These are phyloP conservation scores for Diabrotica virgifera DNA, from an alignment of 1,140 invertebrate species.

Conservation along the genomic window DNA sequence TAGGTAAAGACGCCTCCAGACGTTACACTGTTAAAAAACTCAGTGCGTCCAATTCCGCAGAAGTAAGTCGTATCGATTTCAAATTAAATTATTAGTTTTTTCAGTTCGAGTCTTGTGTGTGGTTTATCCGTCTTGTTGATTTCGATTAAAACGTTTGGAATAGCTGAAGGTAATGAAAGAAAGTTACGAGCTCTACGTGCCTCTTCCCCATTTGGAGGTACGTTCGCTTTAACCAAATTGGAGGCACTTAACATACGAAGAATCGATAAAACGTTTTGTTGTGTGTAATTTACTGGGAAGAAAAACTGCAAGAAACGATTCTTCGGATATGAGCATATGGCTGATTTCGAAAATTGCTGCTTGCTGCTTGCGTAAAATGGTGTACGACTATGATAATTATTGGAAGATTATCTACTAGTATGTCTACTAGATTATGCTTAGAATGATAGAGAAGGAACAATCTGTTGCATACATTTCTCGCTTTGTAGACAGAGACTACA, in stretches of 20 bases:
- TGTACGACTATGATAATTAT: too few relatives aligned
- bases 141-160: conserved; percentile 33
- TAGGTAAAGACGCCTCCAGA: too few relatives aligned
- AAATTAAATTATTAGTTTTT: conserved; percentile 32
- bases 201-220: conserved; percentile 18
- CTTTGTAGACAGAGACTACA: too few relatives aligned
- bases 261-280: conserved; percentile 1
- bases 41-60: background rate
- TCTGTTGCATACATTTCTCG: too few relatives aligned
- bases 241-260: conserved; percentile 27
- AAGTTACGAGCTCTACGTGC: conserved; percentile 21
- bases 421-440: too few relatives aligned
- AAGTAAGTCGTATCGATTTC: conserved; percentile 25
- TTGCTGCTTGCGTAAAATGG: too few relatives aligned
- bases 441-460: too few relatives aligned
- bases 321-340: background rate
- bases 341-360: background rate
- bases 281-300: background rate
- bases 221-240: conserved; percentile 15
- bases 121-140: conserved; percentile 23
- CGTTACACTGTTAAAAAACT: too few relatives aligned
- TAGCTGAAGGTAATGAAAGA: conserved; percentile 23
- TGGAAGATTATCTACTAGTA: too few relatives aligned
- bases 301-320: background rate
- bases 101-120: conserved; percentile 21